Conservation (phyloP, 1,140 invertebrate genomes). For the Temnothorax curvispinosus region DNA sequence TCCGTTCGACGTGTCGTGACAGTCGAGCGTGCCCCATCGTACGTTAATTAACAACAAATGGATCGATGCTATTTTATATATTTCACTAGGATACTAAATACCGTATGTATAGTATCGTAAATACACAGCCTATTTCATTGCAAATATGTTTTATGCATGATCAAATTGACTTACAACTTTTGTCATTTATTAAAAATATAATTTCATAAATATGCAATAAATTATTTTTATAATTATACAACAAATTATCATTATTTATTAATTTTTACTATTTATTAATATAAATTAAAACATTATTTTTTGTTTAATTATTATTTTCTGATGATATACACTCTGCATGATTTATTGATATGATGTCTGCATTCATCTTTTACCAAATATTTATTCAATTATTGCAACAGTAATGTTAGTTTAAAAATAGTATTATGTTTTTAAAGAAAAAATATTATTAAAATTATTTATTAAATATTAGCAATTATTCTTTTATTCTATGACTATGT, state of each 20-base stretch:
- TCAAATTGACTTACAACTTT: not conserved
- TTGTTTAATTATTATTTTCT: not conserved
- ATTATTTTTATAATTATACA: not conserved
- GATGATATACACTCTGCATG: not conserved
- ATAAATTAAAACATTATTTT: not conserved
- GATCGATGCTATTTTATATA: conserved; percentile 57
- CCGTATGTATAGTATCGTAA: not conserved
- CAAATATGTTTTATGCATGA: conserved; percentile 11
- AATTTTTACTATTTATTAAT: not conserved
- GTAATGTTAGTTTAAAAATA: not conserved
- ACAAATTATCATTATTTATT: not conserved
- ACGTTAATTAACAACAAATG: conserved; percentile 24
- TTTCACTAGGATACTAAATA: conserved; percentile 4
- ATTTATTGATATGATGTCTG: not conserved
- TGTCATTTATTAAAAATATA: conserved; percentile 4
- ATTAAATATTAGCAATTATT: not conserved
- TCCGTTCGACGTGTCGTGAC: conserved; percentile 49
- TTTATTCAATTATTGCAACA: not conserved
- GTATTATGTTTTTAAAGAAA: not conserved
- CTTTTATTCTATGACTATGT: not conserved
- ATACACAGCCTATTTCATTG: conserved; percentile 1
- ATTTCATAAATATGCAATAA: not conserved
- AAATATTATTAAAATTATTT: not conserved
- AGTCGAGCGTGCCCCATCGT: conserved; percentile 18
- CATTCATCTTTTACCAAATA: not conserved